A percentile compares a stretch with the other conserved stretches of the same genome.
Evolutionary conservation across 2,888 invertebrate genomes (phyloP).

Genomic region (Aphrophora alni): DNA sequence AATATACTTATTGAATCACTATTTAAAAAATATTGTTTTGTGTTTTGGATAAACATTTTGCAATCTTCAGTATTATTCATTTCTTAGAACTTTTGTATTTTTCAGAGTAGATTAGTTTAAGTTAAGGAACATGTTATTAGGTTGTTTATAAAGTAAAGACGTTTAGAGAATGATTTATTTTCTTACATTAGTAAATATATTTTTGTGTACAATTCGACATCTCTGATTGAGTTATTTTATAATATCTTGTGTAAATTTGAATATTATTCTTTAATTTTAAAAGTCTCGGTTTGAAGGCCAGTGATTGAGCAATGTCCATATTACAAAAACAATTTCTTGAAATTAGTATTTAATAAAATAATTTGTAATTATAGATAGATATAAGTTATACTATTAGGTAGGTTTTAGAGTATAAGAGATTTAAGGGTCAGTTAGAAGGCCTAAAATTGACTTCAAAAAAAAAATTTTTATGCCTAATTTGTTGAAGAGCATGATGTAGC

Average conservation of each 20-base stretch:
- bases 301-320: not conserved
- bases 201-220: not conserved
- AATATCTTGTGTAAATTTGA: no score
- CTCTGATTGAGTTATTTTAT: not conserved
- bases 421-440: not conserved
- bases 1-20: no score
- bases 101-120: not conserved
- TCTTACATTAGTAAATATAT: not conserved
- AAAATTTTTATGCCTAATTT: not conserved
- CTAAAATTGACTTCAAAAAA: not conserved
- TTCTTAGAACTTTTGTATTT: not conserved
- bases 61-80: not conserved
- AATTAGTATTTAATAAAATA: not conserved
- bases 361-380: not conserved
- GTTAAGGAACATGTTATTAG: not conserved
- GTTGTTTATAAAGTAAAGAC: not conserved
- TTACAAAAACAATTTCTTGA: no score
- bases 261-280: not conserved
- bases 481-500: not conserved
- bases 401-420: not conserved
- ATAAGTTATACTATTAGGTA: not conserved
- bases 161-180: not conserved
- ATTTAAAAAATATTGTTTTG: no score
- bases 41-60: slow-evolving; percentile 7
- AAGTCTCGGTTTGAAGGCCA: not conserved